Base-by-base conservation (phyloP, 2,797 vertebrate genomes). In the Astyanax mexicanus region DNA sequence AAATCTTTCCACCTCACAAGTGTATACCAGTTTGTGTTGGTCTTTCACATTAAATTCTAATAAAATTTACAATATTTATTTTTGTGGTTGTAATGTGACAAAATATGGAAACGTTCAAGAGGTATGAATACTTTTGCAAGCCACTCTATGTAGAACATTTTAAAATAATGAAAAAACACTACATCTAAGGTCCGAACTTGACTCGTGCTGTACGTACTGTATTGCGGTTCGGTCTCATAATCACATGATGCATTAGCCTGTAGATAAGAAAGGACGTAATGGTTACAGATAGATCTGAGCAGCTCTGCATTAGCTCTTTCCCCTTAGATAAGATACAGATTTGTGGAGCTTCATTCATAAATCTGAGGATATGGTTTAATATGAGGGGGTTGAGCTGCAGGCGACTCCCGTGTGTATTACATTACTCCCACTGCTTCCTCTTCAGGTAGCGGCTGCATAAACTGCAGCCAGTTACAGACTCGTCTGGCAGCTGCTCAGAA, bases 401-500 rank as follows among this genome's bases (percentile, higher is more conserved):
- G 40, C n/a, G 67, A 51, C 57, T 67, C 62, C 61, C 42, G 42
- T 64, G 32, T 42, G 66, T 64, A 58, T 66, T 70, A 47, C 42
- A 49, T 66, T 58, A 13, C 69, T 70, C 23, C 45, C 32, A 71
- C 47, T 38, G 12, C 44, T 60, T 64, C 42, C 61, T 62, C 27
- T 17, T 52, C 55, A 72, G 69, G 61, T 57, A 54, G 60, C 54
- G 19, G 58, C 74, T 62, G 54, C 32, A 72, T 71, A 75, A 40
- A 70, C 82, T 79, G 69, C 27, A 60, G 54, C 61, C 49, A 5
- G 62, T 23, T 54, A 68, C 47, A 71, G 38, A 78, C 47, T 67
- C 8, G n/a, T 72, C 66, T 58, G 69, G 72, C 73, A 75, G 72
- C 42, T n/a, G 23, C 12, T 57, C 27, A 72, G 49, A 69, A 25